These are phyloP conservation scores for Cavia porcellus DNA, from an alignment of 2,113 vertebrate genomes.

Conservation along the genomic window DNA sequence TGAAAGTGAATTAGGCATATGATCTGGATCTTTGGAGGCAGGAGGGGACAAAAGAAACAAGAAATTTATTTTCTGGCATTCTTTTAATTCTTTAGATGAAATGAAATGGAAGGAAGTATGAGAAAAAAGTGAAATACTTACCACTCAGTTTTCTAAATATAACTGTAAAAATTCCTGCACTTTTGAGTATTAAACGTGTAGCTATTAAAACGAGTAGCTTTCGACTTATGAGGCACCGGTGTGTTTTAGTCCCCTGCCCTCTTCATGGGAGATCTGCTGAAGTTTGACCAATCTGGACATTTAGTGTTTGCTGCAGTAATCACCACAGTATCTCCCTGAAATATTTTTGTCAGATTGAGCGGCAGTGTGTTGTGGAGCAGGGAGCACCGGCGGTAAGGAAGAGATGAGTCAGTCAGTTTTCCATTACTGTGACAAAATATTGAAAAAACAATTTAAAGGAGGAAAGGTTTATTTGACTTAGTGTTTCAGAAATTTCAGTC, in stretches of 20 bases:
- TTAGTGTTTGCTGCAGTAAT: background rate
- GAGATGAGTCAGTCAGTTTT: background rate
- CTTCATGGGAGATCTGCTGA: background rate
- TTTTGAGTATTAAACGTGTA: background rate
- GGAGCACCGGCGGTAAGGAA: background rate
- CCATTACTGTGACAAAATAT: background rate
- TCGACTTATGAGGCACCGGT: background rate
- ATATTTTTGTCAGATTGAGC: background rate
- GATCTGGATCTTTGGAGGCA: background rate
- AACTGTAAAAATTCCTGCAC: background rate
- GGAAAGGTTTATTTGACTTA: background rate
- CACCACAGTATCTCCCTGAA: background rate
- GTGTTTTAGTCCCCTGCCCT: background rate
- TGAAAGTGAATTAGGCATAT: slow-evolving; percentile 4
- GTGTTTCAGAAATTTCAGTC: background rate
- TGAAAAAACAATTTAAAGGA: background rate
- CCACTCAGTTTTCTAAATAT: background rate
- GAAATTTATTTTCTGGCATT: background rate
- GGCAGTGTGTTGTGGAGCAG: background rate
- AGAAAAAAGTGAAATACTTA: slow-evolving; percentile 7
- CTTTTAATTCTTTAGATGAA: background rate
- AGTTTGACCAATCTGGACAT: background rate
- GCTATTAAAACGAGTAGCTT: background rate
- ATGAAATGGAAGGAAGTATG: background rate
- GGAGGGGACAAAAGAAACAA: background rate